These are phyloP conservation scores for Osedax fenrisi DNA, from an alignment of 2,888 invertebrate species.

Conservation along the genomic window DNA sequence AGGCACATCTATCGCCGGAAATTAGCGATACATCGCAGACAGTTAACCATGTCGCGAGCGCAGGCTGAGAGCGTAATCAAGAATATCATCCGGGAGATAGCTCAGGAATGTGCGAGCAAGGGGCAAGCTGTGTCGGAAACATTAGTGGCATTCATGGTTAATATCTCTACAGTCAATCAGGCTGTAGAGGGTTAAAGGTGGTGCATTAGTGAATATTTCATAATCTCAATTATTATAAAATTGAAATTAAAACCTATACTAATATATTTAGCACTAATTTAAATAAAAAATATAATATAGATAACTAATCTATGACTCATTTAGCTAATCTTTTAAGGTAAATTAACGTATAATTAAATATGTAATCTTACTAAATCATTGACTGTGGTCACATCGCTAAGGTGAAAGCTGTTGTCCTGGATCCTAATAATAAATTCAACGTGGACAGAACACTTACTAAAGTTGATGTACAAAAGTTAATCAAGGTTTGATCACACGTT, in stretches of 20 bases:
- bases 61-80: conserved; percentile 51
- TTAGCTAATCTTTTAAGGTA: too few relatives aligned
- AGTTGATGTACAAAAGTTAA: conserved; percentile 51
- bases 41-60: conserved; percentile 45
- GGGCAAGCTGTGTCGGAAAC: conserved; percentile 51
- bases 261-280: too few relatives aligned
- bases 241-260: too few relatives aligned
- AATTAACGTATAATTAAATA: too few relatives aligned
- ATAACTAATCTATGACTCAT: too few relatives aligned
- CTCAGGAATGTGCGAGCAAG: conserved; percentile 50
- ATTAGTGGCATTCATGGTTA: conserved; percentile 51
- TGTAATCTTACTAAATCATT: not conserved
- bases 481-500: conserved; percentile 40
- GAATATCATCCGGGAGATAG: conserved; percentile 51
- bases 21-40: not conserved
- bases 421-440: conserved; percentile 51
- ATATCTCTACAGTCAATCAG: conserved; percentile 15
- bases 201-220: too few relatives aligned
- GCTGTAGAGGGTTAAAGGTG: not conserved
- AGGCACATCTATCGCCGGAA: not conserved
- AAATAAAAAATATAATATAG: too few relatives aligned
- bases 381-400: conserved; percentile 28
- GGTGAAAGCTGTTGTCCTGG: conserved; percentile 50
- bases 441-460: conserved; percentile 51
- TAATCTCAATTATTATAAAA: too few relatives aligned